Conservation (phyloP, 2,888 invertebrate species). For the Uloborus plumipes region DNA sequence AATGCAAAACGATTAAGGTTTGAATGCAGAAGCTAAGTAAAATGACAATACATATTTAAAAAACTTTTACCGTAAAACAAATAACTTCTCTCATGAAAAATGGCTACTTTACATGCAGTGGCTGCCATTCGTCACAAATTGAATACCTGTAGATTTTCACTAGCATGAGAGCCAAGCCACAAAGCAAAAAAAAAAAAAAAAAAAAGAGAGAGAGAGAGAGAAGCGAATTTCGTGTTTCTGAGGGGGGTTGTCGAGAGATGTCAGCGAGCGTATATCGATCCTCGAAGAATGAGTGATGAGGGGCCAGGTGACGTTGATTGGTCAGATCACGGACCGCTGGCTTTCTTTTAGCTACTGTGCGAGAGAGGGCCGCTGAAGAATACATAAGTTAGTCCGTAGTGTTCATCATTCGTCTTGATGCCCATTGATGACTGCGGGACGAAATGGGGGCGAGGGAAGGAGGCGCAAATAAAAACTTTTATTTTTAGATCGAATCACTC, state of each 20-base stretch:
- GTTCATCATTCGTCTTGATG: slow-evolving; percentile 19
- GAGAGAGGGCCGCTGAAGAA: background rate
- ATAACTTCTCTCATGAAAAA: too few species aligned
- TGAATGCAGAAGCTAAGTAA: too few species aligned
- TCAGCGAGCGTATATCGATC: slow-evolving; percentile 14
- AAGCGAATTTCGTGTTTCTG: background rate
- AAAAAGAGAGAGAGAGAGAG: background rate
- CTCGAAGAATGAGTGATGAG: slow-evolving; percentile 8
- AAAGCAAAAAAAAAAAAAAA: too few species aligned
- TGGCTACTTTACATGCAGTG: too few species aligned
- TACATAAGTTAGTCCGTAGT: slow-evolving; percentile 18
- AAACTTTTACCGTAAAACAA: too few species aligned
- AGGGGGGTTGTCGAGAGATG: slow-evolving; percentile 3
- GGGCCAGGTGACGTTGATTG: slow-evolving; percentile 19
- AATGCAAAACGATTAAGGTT: too few species aligned
- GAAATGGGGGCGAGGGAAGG: background rate
- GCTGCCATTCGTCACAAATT: too few species aligned
- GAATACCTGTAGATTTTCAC: slow-evolving; percentile 20
- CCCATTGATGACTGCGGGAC: background rate
- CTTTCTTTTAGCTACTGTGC: background rate
- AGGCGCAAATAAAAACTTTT: background rate
- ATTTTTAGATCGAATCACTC: too few species aligned
- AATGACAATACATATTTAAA: too few species aligned
- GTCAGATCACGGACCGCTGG: slow-evolving; percentile 21
- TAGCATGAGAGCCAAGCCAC: background rate